These are phyloP conservation scores for Anthophora plumipes DNA, from an alignment of 2,888 invertebrate genomes.

Conservation along the genomic window DNA sequence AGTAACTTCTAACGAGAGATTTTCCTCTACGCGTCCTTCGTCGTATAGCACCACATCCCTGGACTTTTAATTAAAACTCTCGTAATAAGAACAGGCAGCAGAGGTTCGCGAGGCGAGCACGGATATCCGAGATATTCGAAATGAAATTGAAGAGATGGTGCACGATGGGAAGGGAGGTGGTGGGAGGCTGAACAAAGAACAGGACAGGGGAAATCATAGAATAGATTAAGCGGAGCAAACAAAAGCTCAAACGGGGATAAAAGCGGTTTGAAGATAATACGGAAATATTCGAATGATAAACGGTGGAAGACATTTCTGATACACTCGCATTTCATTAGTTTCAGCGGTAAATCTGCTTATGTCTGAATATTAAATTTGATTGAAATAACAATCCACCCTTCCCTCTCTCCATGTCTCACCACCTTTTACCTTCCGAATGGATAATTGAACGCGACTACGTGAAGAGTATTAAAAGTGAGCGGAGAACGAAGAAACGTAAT, in stretches of 20 bases:
- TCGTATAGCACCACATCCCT: slow-evolving; percentile 7
- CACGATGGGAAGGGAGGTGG: no score
- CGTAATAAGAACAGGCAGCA: slow-evolving; percentile 28
- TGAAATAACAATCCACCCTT: neutral
- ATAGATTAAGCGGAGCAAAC: slow-evolving; percentile 21
- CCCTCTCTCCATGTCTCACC: no score
- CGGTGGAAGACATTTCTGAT: neutral
- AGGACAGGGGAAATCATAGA: neutral
- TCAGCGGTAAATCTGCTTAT: slow-evolving; percentile 15
- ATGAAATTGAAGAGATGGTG: slow-evolving; percentile 35
- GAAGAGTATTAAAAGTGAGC: neutral
- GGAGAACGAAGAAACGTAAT: neutral
- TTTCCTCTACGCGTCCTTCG: neutral
- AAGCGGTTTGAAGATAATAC: neutral
- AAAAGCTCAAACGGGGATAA: slow-evolving; percentile 6
- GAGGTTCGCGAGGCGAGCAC: neutral
- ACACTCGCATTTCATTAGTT: slow-evolving; percentile 15
- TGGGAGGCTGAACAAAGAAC: neutral
- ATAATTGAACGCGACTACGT: neutral
- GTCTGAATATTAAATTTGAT: slow-evolving; percentile 21
- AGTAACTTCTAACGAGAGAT: neutral
- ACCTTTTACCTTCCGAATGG: no score
- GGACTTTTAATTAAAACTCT: slow-evolving; percentile 62
- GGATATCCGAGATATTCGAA: slow-evolving; percentile 31
- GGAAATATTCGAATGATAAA: slow-evolving; percentile 9